Evolutionary conservation across 2,113 vertebrate genomes (phyloP).

Genomic region (Pteropus alecto): DNA sequence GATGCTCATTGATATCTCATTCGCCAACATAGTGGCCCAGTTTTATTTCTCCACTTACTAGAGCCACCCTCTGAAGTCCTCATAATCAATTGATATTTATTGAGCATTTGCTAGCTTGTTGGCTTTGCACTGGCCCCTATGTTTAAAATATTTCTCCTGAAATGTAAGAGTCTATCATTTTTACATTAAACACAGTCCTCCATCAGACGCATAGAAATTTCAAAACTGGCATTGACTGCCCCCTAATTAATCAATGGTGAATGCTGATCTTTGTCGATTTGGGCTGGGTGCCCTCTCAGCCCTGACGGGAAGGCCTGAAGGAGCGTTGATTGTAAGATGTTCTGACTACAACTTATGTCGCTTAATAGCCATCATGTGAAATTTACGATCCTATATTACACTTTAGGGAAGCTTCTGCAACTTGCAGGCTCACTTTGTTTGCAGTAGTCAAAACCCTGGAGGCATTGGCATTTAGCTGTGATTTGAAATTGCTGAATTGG

Average conservation of each 20-base stretch:
- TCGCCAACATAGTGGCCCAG: background rate
- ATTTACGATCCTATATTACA: constrained; percentile 78
- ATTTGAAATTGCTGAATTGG: constrained; percentile 80
- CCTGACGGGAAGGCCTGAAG: constrained; percentile 38
- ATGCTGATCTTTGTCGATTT: background rate
- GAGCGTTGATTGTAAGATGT: constrained; percentile 59
- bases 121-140: background rate
- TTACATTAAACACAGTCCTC: background rate
- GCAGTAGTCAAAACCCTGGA: constrained; percentile 72
- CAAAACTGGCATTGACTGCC: background rate
- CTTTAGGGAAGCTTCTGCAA: constrained; percentile 75
- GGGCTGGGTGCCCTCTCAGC: constrained; percentile 39
- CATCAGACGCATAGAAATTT: constrained; percentile 15
- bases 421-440: constrained; percentile 79
- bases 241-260: background rate
- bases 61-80: background rate
- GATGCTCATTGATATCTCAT: background rate
- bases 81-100: constrained; percentile 63
- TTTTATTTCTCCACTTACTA: constrained; percentile 24
- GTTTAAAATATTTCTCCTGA: constrained; percentile 35
- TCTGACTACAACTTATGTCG: constrained; percentile 53
- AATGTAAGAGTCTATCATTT: background rate
- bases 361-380: constrained; percentile 70
- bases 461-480: constrained; percentile 79
- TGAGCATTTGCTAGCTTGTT: background rate